Base-by-base conservation (phyloP, 2,113 vertebrate species). In the Ictalurus furcatus region DNA sequence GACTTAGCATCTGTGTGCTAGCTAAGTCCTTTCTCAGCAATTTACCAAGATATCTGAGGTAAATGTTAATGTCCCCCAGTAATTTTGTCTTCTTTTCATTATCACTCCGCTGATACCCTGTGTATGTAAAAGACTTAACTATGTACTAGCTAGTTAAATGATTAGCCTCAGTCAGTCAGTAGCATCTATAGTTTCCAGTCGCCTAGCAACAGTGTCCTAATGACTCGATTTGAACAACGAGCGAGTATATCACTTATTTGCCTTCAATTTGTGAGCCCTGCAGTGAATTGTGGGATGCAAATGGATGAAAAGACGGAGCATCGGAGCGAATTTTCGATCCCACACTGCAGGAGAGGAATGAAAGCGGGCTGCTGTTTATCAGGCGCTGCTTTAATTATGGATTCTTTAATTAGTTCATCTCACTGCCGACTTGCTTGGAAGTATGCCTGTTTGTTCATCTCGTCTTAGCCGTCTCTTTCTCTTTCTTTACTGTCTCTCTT, bases 371-470 rank as follows among this genome's bases (percentile, higher is more conserved):
- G 91, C 90, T 91, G 92, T 90, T 91, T 90, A 92, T 94, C 92
- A 94, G 93, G 89, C 89, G 91, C 92, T 84, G 91, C 91, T 94
- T 92, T 95, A 95, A 95, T 95, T 95, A 95, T 91, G 94, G 91
- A 92, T 93, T 91, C 88, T 85, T 94, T 96, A 95, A 95, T 96
- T 95, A 95, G 94, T 90, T 88, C 90, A 91, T 93, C 92, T 92
- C 91, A 69, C 89, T 71, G 82, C 92, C 78, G 92, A 93, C 92
- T 92, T 78, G 78, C 91, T 91, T 93, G 93, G 94, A 94, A 86
- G 93, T 85, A 44, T 59, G 89, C 84, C 89, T 85, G 59, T 44
- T 71, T 59, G 78, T 73, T 65, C 63, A 44, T 52, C 30, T 80
- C 85, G 48, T 89, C 86, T 85, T 37, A 34, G 21, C 34, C 65